Base-by-base conservation (phyloP, 2,797 vertebrate genomes). In the Tachyglossus aculeatus region DNA sequence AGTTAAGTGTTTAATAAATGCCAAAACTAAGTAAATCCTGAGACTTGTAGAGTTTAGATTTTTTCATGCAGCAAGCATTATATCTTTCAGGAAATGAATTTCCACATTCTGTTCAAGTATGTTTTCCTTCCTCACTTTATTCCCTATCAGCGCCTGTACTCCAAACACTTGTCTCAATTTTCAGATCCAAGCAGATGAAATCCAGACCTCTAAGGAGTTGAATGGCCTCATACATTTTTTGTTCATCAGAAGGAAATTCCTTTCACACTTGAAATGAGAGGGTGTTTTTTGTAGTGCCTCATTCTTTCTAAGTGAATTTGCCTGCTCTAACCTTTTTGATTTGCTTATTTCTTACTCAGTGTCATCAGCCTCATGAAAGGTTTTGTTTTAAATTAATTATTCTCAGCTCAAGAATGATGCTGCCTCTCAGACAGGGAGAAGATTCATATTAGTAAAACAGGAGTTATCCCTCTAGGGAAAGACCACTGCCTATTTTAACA, bases 171-270 rank as follows among this genome's bases (percentile, higher is more conserved):
- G 84, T 88, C 87, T 91, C 85, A 65, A 81, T 88, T 77, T 85
- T 87, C 81, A 84, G 90, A 93, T 93, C 89, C 91, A 92, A 92
- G 88, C 76, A 89, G 86, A 89, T 86, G 84, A 89, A 89, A 90
- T 88, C 73, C 85, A 90, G 83, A 86, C 74, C 80, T 89, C 77
- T 84, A 69, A 89, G 88, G 80, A 67, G 79, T 44, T 91, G 86
- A 86, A 84, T 86, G 88, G 82, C 81, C 67, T 82, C 88, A 80
- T 80, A 50, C 72, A 71, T 87, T 91, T 45, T 90, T 86, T 86
- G 72, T 78, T 89, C 87, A 71, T 86, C 67, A 69, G 39, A 87
- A 83, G 80, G 83, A 86, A 89, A 90, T 78, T 90, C 62, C 9
- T 50, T 27, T 56, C 31, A 29, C 21, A 80, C 86, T 91, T 89